Conservation (phyloP, 1,140 invertebrate genomes). For the Lepidurus packardi region DNA sequence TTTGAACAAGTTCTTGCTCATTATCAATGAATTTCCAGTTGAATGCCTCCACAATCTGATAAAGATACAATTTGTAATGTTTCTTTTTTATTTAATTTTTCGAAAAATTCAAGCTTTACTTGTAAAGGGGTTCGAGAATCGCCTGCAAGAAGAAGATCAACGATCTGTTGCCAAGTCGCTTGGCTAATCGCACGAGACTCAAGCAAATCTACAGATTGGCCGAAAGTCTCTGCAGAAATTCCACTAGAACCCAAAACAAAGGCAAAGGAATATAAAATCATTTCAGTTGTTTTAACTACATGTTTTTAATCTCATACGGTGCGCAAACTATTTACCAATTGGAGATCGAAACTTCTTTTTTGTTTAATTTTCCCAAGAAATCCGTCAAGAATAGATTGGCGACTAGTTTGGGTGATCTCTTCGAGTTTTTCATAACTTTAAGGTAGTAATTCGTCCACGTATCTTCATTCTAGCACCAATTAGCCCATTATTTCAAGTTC, state of each 20-base stretch:
- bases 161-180: conserved; percentile 40
- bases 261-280: conserved; percentile 36
- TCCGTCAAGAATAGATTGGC: conserved; percentile 63
- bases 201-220: conserved; percentile 56
- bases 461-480: conserved; percentile 56
- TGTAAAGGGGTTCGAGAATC: neutral
- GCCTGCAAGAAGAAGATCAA: conserved; percentile 22
- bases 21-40: conserved; percentile 60
- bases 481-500: conserved; percentile 34
- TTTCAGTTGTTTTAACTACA: conserved; percentile 29
- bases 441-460: conserved; percentile 57
- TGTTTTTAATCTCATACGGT: conserved; percentile 34
- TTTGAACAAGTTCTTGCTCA: conserved; percentile 51
- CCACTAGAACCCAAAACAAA: conserved; percentile 42
- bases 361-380: conserved; percentile 57
- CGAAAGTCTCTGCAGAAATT: conserved; percentile 49
- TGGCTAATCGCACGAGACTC: conserved; percentile 56
- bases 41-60: conserved; percentile 56
- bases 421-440: conserved; percentile 48
- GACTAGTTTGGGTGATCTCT: conserved; percentile 52
- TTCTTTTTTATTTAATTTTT: conserved; percentile 10
- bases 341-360: conserved; percentile 53
- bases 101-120: conserved; percentile 29
- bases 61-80: conserved; percentile 14
- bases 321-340: conserved; percentile 48